phyloP scores from a whole-genome alignment of 2,888 invertebrate species.

The Trilocha varians region DNA sequence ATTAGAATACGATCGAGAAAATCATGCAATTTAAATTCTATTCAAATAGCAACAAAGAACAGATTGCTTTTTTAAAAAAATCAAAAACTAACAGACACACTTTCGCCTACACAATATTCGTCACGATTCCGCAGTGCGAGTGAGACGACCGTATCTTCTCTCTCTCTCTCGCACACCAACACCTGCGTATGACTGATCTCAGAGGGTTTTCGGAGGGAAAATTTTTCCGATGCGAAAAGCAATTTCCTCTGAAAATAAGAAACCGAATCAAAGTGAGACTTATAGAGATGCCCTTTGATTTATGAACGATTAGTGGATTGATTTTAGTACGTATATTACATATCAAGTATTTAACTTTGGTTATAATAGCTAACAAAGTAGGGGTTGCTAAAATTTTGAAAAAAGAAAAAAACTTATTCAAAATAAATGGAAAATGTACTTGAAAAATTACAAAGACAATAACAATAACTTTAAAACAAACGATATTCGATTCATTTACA shows the following conservation, averaged over 20 bases:
- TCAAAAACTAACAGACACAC: neutral
- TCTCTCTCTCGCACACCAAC: constrained; percentile 12
- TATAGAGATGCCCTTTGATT: neutral
- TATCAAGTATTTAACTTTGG: too few relatives aligned
- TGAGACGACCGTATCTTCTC: constrained; percentile 14
- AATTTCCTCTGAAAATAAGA: constrained; percentile 2
- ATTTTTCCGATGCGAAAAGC: neutral
- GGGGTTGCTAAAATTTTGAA: too few relatives aligned
- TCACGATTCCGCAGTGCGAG: constrained; percentile 6
- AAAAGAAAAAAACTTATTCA: too few relatives aligned
- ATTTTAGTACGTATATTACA: neutral
- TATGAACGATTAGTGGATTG: neutral
- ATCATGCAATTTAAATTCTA: neutral
- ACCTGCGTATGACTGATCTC: constrained; percentile 4
- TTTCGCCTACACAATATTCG: neutral
- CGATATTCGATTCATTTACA: too few relatives aligned
- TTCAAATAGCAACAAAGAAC: neutral
- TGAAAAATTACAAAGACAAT: too few relatives aligned
- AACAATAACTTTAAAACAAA: too few relatives aligned
- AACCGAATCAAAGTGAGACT: neutral
- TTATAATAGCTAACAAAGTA: too few relatives aligned
- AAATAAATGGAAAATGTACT: too few relatives aligned
- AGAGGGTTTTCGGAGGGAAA: constrained; percentile 2
- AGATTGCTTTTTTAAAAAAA: neutral
- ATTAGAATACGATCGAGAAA: neutral